phyloP scores from a whole-genome alignment of 2,113 vertebrate genomes.

The Grantiella picta region DNA sequence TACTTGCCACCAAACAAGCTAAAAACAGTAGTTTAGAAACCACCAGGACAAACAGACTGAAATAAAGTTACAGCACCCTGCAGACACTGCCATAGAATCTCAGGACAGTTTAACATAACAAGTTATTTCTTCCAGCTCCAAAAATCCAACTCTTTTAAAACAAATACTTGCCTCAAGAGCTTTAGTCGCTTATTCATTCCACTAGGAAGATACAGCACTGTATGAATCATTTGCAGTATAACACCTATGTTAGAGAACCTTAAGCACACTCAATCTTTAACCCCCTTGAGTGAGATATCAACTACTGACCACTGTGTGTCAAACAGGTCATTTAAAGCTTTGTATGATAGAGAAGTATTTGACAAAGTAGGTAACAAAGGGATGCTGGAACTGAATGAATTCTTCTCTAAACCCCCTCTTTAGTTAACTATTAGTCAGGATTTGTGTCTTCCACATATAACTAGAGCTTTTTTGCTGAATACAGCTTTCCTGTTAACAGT shows the following conservation, averaged over 20 bases:
- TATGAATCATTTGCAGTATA: neutral
- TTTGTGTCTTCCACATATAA: neutral
- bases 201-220: neutral
- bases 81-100: neutral
- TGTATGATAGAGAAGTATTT: neutral
- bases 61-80: neutral
- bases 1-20: neutral
- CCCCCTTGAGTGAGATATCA: neutral
- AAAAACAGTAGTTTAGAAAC: neutral
- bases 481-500: neutral
- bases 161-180: neutral
- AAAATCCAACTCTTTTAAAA: neutral
- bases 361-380: neutral
- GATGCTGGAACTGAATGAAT: neutral
- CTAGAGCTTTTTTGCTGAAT: neutral
- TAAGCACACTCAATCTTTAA: neutral
- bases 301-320: neutral
- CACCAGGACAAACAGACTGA: neutral
- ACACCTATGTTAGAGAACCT: neutral
- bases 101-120: neutral
- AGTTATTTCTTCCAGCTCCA: neutral
- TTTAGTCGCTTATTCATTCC: neutral
- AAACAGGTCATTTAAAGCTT: neutral
- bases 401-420: neutral
- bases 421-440: neutral